These are phyloP conservation scores for Monopis laevigella DNA, from an alignment of 2,888 invertebrate species.

Conservation along the genomic window DNA sequence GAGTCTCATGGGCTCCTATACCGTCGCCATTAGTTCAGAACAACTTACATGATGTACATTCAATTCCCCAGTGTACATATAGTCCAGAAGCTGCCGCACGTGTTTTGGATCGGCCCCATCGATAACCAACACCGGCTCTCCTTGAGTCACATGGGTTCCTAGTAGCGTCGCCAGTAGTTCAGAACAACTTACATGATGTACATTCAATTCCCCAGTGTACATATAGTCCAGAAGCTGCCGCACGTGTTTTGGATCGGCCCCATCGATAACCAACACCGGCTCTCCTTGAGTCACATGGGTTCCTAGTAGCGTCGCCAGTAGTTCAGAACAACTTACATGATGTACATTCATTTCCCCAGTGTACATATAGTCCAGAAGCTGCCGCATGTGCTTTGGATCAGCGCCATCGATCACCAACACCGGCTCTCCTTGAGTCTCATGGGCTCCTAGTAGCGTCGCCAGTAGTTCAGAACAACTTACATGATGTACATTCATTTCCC, in stretches of 20 bases:
- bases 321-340: slow-evolving; percentile 90
- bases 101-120: slow-evolving; percentile 68
- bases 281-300: slow-evolving; percentile 79
- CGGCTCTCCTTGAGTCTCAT: slow-evolving; percentile 72
- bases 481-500: slow-evolving; percentile 94
- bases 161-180: slow-evolving; percentile 90
- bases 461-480: slow-evolving; percentile 94
- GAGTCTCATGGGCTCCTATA: slow-evolving; percentile 85
- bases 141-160: slow-evolving; percentile 81
- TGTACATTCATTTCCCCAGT: slow-evolving; percentile 95
- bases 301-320: slow-evolving; percentile 87
- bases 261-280: slow-evolving; percentile 83
- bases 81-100: slow-evolving; percentile 88
- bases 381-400: slow-evolving; percentile 71
- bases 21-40: slow-evolving; percentile 89
- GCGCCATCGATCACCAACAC: slow-evolving; percentile 84
- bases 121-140: slow-evolving; percentile 78
- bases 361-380: slow-evolving; percentile 94
- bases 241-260: slow-evolving; percentile 64
- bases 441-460: slow-evolving; percentile 86
- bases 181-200: slow-evolving; percentile 93
- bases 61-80: slow-evolving; percentile 96
- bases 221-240: slow-evolving; percentile 92
- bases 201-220: slow-evolving; percentile 96
- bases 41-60: slow-evolving; percentile 92